These are phyloP conservation scores for Plutella xylostella DNA, from an alignment of 2,888 invertebrate genomes.

Conservation along the genomic window DNA sequence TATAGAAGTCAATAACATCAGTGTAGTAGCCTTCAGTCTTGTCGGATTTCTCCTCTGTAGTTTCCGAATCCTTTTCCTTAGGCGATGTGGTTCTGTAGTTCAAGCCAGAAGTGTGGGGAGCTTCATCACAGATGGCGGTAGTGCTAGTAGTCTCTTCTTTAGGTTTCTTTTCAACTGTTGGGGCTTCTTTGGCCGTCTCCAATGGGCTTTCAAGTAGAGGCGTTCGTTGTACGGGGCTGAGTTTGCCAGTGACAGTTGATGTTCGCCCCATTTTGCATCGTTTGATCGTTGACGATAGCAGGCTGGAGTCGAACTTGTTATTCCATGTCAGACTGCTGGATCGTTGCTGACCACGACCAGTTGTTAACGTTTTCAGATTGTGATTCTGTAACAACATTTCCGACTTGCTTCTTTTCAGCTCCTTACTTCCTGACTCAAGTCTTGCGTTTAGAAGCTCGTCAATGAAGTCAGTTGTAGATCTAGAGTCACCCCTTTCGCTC, in stretches of 20 bases:
- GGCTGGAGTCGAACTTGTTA: slow-evolving; percentile 75
- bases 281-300: slow-evolving; percentile 72
- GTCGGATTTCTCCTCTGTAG: slow-evolving; percentile 37
- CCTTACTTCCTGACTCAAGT: slow-evolving; percentile 61
- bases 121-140: slow-evolving; percentile 38
- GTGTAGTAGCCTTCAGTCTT: slow-evolving; percentile 57
- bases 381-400: slow-evolving; percentile 69
- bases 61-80: slow-evolving; percentile 46
- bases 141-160: slow-evolving; percentile 38
- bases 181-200: slow-evolving; percentile 47
- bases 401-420: slow-evolving; percentile 74
- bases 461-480: slow-evolving; percentile 63
- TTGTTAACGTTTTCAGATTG: slow-evolving; percentile 58
- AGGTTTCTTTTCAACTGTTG: slow-evolving; percentile 41
- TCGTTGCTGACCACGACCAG: slow-evolving; percentile 71
- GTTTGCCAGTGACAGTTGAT: slow-evolving; percentile 52
- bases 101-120: slow-evolving; percentile 54
- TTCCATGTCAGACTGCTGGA: slow-evolving; percentile 78
- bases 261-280: slow-evolving; percentile 73
- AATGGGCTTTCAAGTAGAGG: slow-evolving; percentile 37
- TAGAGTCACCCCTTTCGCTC: slow-evolving; percentile 58
- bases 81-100: slow-evolving; percentile 51
- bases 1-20: slow-evolving; percentile 65
- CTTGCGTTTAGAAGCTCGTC: slow-evolving; percentile 68
- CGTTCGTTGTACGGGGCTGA: slow-evolving; percentile 49